phyloP scores from a whole-genome alignment of 1,140 invertebrate genomes.

The Tachypleus tridentatus region DNA sequence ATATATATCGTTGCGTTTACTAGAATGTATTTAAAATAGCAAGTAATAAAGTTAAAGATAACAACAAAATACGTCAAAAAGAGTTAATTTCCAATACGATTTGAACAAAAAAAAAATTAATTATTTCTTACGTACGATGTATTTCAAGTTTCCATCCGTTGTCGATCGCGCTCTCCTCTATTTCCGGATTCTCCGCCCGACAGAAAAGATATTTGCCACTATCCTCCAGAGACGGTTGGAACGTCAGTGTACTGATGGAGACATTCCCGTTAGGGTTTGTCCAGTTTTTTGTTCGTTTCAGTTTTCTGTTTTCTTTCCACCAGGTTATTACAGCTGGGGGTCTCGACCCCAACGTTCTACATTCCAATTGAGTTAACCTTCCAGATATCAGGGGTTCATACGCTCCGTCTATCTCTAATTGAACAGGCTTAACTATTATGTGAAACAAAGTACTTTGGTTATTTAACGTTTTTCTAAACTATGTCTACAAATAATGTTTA shows the following conservation, averaged over 20 bases:
- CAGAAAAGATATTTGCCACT: conserved; percentile 67
- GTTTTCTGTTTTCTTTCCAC: conserved; percentile 35
- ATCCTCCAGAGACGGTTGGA: conserved; percentile 54
- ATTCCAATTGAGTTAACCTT: conserved; percentile 65
- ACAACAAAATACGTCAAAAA: too few species aligned
- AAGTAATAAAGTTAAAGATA: too few species aligned
- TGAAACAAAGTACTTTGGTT: conserved; percentile 33
- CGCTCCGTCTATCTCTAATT: conserved; percentile 60
- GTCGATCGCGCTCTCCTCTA: conserved; percentile 48
- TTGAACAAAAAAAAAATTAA: too few species aligned
- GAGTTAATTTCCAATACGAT: too few species aligned
- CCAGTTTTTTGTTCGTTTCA: conserved; percentile 18
- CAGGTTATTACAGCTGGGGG: conserved; percentile 76
- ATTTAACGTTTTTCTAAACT: too few species aligned
- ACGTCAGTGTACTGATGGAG: conserved; percentile 16
- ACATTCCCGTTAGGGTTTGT: conserved; percentile 18
- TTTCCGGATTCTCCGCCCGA: conserved; percentile 57
- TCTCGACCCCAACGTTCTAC: conserved; percentile 67
- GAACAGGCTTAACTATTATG: conserved; percentile 57
- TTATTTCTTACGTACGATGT: conserved; percentile 53
- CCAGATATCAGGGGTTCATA: conserved; percentile 69
- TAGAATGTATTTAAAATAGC: too few species aligned
- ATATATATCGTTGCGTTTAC: too few species aligned
- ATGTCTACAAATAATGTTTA: too few species aligned
- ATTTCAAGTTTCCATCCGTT: conserved; percentile 73